Conservation (phyloP, 2,888 invertebrate genomes). For the Orthosia incerta region DNA sequence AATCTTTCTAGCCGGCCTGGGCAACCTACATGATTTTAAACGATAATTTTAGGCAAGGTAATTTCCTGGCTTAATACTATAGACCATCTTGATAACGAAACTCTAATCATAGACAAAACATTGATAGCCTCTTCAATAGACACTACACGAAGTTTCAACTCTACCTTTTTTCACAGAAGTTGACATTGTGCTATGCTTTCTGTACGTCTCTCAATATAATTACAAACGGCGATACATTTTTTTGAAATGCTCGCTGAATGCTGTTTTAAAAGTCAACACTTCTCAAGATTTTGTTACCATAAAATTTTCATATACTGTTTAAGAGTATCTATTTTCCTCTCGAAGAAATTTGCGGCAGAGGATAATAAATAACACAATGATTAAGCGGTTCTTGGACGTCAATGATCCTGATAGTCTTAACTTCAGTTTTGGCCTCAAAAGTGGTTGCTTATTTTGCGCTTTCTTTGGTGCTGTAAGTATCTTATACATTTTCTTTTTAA, state of each 20-base stretch:
- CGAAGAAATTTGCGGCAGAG: conserved; percentile 12
- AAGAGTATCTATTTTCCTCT: conserved; percentile 39
- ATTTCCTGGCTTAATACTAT: no score
- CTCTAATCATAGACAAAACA: conserved; percentile 3
- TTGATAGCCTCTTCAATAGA: not conserved
- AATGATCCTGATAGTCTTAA: conserved; percentile 47
- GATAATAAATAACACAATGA: conserved; percentile 42
- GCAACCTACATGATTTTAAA: not conserved
- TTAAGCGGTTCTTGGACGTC: conserved; percentile 49
- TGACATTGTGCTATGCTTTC: not conserved
- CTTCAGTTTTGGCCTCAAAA: conserved; percentile 50
- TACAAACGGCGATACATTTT: conserved; percentile 20
- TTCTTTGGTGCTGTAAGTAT: conserved; percentile 60
- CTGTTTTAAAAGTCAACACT: conserved; percentile 33
- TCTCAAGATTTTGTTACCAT: conserved; percentile 33
- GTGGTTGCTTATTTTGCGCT: conserved; percentile 60
- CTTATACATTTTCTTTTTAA: not conserved
- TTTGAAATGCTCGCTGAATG: conserved; percentile 48
- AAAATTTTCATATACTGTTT: conserved; percentile 39
- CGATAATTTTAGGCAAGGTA: no score
- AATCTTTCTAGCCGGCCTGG: not conserved
- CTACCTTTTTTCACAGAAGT: not conserved
- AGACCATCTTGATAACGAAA: not conserved
- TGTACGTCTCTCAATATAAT: conserved; percentile 1
- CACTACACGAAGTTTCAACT: not conserved